Percentiles rank a stretch among this genome's conserved stretches.
Evolutionary conservation across 1,140 invertebrate genomes (phyloP).

Genomic region (Drosophila carrolli): DNA sequence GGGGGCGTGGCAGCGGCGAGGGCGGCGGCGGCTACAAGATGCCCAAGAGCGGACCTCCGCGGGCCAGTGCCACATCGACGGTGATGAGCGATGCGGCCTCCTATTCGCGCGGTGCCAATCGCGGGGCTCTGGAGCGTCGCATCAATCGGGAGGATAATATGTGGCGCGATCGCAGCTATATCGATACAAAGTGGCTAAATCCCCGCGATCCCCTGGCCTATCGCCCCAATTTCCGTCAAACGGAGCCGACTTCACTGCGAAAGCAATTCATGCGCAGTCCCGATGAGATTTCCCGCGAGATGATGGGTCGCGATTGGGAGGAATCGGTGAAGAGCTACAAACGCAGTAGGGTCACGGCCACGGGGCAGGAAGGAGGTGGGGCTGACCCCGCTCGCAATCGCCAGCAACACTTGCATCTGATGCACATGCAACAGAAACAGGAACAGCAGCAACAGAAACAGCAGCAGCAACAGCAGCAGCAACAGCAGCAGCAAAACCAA

Average conservation of each 20-base stretch:
- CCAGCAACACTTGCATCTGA: background rate
- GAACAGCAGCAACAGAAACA: background rate
- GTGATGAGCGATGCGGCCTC: background rate
- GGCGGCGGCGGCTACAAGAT: background rate
- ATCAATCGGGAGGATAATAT: constrained; percentile 61
- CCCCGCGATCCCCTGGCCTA: constrained; percentile 36
- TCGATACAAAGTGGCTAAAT: constrained; percentile 55
- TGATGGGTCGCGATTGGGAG: constrained; percentile 54
- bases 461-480: background rate
- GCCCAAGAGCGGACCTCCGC: background rate
- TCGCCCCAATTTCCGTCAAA: constrained; percentile 51
- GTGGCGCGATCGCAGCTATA: constrained; percentile 32
- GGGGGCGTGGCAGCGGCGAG: background rate
- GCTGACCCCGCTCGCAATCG: background rate
- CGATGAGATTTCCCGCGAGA: constrained; percentile 50
- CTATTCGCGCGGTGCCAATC: background rate
- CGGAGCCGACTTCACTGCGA: constrained; percentile 36
- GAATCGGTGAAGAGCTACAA: constrained; percentile 6
- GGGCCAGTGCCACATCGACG: constrained; percentile 18
- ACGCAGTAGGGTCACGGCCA: background rate
- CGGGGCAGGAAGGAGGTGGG: no score
- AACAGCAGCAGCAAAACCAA: background rate
- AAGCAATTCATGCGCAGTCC: constrained; percentile 68
- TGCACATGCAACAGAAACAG: background rate
- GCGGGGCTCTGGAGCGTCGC: background rate